Evolutionary conservation across 2,113 vertebrate species (phyloP).

Genomic region (Corynorhinus townsendii): DNA sequence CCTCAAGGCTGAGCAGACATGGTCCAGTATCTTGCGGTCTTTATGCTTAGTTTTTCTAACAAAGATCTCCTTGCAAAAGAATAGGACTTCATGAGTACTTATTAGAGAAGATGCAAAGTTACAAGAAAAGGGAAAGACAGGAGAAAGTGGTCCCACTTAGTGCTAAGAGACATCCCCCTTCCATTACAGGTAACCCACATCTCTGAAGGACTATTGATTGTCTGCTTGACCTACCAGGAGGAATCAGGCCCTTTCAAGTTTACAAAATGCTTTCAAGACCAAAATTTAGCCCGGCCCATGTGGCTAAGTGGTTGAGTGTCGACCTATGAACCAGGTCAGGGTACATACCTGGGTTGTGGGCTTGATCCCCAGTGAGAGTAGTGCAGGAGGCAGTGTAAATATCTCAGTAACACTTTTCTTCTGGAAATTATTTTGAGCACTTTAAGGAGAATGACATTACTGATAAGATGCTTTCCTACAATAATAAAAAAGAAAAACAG

Average conservation of each 20-base stretch:
- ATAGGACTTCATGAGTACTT: not conserved
- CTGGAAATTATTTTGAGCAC: conserved; percentile 50
- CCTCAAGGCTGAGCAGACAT: not conserved
- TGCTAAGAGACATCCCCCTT: not conserved
- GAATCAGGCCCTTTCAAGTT: not conserved
- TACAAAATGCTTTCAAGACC: not conserved
- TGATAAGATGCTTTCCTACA: conserved; percentile 45
- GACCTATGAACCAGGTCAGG: no score
- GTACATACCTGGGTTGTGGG: no score
- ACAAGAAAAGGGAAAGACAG: not conserved
- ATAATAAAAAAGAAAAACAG: not conserved
- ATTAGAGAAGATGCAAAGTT: not conserved
- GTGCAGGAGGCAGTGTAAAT: not conserved
- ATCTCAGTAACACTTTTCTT: conserved; percentile 2
- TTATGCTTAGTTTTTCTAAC: not conserved
- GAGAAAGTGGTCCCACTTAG: not conserved
- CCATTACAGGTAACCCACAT: not conserved
- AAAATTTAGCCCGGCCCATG: not conserved
- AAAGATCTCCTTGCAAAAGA: not conserved
- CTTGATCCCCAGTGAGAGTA: no score
- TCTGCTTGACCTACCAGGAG: not conserved
- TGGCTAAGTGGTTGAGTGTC: no score
- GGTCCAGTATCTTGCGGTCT: not conserved
- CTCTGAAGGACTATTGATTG: not conserved
- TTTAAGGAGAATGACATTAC: conserved; percentile 55